Percentiles rank a stretch among this genome's conserved stretches.
Conservation (phyloP, 2,113 vertebrate genomes). For the Malurus elegans region DNA sequence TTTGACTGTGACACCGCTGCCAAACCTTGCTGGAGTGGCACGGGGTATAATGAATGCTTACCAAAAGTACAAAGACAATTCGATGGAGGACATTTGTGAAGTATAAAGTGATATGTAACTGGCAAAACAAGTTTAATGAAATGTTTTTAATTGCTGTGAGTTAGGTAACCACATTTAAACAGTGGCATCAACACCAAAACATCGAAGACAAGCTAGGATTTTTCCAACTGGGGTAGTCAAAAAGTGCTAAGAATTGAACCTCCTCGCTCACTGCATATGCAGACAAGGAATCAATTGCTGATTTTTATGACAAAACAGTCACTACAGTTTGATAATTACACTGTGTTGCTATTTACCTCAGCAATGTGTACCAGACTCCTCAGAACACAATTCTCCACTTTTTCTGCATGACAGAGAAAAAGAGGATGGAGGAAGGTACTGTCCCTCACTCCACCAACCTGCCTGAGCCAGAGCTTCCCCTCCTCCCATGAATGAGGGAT, state of each 20-base stretch:
- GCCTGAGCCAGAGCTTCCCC: background rate
- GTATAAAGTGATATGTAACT: background rate
- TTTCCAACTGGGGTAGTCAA: background rate
- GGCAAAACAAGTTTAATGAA: slow-evolving; percentile 42
- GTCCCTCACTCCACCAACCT: background rate
- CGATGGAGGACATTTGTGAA: background rate
- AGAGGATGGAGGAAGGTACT: background rate
- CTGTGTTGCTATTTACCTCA: background rate
- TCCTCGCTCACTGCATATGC: background rate
- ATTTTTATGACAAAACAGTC: background rate
- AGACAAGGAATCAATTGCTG: background rate
- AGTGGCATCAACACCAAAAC: background rate
- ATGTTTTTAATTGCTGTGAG: background rate
- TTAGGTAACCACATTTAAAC: slow-evolving; percentile 35
- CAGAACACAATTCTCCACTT: background rate
- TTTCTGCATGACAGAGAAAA: background rate
- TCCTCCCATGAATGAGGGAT: background rate
- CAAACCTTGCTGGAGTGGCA: background rate
- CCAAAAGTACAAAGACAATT: background rate
- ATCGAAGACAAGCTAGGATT: background rate
- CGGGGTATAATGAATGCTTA: background rate
- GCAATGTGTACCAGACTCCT: background rate
- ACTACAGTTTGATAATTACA: background rate
- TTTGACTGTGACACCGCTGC: background rate
- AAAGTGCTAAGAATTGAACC: background rate